A percentile compares a stretch with the other conserved stretches of the same genome.
These are phyloP conservation scores for Calidris pygmaea DNA, from an alignment of 2,113 vertebrate genomes.

Conservation along the genomic window DNA sequence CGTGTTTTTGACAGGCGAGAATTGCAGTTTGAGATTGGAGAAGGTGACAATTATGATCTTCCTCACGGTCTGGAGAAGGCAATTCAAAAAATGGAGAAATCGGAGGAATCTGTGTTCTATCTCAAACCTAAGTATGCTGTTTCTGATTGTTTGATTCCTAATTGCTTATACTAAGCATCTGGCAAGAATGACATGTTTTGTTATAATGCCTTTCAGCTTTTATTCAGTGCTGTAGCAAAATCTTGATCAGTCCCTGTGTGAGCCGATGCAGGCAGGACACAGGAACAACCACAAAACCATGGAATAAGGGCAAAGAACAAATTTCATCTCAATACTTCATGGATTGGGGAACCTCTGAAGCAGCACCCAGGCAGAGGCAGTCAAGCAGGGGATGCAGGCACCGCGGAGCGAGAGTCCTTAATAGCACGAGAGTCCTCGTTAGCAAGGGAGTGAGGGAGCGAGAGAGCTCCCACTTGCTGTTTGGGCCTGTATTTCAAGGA, in stretches of 20 bases:
- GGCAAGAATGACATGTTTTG: background rate
- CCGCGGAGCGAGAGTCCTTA: too few relatives aligned
- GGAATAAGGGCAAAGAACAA: too few relatives aligned
- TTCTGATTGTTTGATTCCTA: background rate
- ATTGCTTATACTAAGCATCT: background rate
- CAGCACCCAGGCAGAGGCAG: too few relatives aligned
- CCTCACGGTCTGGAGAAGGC: slow-evolving; percentile 89
- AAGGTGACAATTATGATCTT: slow-evolving; percentile 85
- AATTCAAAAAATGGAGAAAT: slow-evolving; percentile 93
- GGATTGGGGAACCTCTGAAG: too few relatives aligned
- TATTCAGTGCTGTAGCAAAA: background rate
- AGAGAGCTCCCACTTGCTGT: too few relatives aligned
- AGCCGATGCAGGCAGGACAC: too few relatives aligned
- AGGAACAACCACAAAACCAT: too few relatives aligned
- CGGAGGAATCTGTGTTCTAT: slow-evolving; percentile 85
- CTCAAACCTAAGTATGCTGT: slow-evolving; percentile 87
- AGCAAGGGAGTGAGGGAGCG: too few relatives aligned
- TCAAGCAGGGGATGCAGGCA: too few relatives aligned
- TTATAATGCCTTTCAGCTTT: background rate
- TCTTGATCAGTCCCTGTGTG: background rate
- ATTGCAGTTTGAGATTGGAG: slow-evolving; percentile 90
- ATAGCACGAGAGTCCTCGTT: too few relatives aligned
- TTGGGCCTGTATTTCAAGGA: too few relatives aligned
- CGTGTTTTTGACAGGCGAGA: slow-evolving; percentile 87
- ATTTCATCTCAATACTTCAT: too few relatives aligned